Percentiles rank a stretch among this genome's conserved stretches.
phyloP scores from a whole-genome alignment of 2,797 vertebrate species.

The Coilia nasus region DNA sequence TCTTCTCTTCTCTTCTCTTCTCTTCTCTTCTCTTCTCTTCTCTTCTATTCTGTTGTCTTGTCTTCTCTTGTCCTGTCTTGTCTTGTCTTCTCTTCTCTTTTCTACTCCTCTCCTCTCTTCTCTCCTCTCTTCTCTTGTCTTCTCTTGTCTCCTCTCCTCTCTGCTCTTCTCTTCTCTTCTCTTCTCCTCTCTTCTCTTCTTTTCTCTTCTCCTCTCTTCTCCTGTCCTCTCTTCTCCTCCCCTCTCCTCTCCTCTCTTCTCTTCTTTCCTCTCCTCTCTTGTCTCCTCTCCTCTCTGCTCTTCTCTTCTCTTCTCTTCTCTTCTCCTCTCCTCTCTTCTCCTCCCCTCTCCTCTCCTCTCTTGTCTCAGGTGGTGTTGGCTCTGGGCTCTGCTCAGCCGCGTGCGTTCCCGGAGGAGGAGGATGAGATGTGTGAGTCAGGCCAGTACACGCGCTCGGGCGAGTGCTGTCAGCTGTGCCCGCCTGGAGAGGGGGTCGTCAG shows the following conservation, averaged over 20 bases:
- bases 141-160: neutral
- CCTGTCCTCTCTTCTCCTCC: neutral
- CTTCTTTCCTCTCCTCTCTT: neutral
- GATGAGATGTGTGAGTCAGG: constrained; percentile 73
- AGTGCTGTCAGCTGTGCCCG: constrained; percentile 88
- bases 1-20: neutral
- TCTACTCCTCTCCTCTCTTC: neutral
- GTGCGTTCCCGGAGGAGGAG: constrained; percentile 65
- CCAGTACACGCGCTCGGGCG: constrained; percentile 76
- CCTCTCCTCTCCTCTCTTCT: neutral
- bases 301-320: neutral
- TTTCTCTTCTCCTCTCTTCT: neutral
- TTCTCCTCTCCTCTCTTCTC: neutral
- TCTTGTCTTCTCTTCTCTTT: neutral
- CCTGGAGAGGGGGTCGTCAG: constrained; percentile 86
- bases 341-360: neutral
- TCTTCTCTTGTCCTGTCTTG: neutral
- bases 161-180: neutral
- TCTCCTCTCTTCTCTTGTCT: constrained; percentile 10
- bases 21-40: neutral
- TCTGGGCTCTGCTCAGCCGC: constrained; percentile 67
- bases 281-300: neutral
- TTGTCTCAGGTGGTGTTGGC: constrained; percentile 73
- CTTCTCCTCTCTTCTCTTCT: neutral
- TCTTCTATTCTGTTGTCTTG: neutral